Conservation (phyloP, 2,888 invertebrate genomes). For the Smittia sp. region DNA sequence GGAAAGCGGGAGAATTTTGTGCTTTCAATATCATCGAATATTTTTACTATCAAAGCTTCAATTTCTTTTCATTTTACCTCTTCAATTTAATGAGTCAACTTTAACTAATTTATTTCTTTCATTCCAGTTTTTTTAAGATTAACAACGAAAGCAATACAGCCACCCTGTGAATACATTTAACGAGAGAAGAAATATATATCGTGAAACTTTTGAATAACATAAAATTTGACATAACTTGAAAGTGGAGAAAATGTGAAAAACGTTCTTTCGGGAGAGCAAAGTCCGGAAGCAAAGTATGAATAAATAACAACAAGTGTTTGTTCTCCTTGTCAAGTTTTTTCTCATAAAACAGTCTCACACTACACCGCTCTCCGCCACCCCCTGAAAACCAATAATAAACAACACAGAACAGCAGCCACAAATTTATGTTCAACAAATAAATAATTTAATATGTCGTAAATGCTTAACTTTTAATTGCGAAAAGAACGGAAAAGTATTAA, state of each 20-base stretch:
- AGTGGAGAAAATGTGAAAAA: background rate
- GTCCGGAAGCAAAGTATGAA: constrained; percentile 3
- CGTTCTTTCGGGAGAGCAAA: background rate
- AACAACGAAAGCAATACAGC: constrained; percentile 43
- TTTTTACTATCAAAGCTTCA: no score
- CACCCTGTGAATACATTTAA: constrained; percentile 43
- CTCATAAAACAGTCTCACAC: background rate
- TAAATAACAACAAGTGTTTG: constrained; percentile 41
- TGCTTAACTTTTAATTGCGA: constrained; percentile 38
- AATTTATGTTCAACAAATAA: constrained; percentile 36
- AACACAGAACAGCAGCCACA: background rate
- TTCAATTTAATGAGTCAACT: no score
- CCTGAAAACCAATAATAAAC: constrained; percentile 15
- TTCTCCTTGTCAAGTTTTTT: background rate
- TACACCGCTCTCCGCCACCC: background rate
- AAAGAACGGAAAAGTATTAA: background rate
- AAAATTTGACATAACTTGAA: background rate
- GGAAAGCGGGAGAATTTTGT: no score
- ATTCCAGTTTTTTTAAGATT: constrained; percentile 9
- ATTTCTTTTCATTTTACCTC: no score
- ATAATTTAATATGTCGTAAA: constrained; percentile 32
- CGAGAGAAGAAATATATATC: constrained; percentile 6
- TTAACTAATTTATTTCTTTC: background rate
- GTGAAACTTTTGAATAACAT: background rate
- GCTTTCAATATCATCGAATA: no score